These are phyloP conservation scores for Andrena camellia DNA, from an alignment of 2,888 invertebrate genomes.

Conservation along the genomic window DNA sequence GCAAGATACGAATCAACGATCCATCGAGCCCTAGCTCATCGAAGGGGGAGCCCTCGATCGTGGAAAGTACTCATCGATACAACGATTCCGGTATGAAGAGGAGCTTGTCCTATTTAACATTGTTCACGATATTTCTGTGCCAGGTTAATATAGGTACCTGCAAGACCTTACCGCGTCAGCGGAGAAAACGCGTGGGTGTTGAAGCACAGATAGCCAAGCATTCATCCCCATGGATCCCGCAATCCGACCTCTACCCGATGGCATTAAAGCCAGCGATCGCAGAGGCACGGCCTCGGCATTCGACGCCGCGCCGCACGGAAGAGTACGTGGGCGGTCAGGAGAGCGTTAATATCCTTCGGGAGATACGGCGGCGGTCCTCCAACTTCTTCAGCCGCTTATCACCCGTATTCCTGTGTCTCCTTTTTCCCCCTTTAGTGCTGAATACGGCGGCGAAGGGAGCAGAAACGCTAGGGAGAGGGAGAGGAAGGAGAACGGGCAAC, in stretches of 20 bases:
- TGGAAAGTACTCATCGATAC: neutral
- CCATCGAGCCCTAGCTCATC: neutral
- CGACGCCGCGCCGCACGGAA: constrained; percentile 2
- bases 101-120: neutral
- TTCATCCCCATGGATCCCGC: too few species aligned
- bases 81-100: neutral
- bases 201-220: too few species aligned
- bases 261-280: neutral
- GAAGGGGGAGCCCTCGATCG: neutral
- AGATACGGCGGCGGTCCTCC: constrained; percentile 45
- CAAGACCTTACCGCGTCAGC: too few species aligned
- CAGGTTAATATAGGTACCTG: too few species aligned
- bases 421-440: constrained; percentile 25
- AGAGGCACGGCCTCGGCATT: constrained; percentile 6
- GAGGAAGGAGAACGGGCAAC: constrained; percentile 10
- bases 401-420: constrained; percentile 43
- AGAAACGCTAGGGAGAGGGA: neutral
- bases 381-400: constrained; percentile 55
- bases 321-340: constrained; percentile 40
- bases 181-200: too few species aligned
- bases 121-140: too few species aligned
- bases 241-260: neutral
- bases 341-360: constrained; percentile 47
- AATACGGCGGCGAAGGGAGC: constrained; percentile 8
- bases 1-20: neutral